Conservation (phyloP, 1,140 invertebrate species). For the Mizuhopecten yessoensis region DNA sequence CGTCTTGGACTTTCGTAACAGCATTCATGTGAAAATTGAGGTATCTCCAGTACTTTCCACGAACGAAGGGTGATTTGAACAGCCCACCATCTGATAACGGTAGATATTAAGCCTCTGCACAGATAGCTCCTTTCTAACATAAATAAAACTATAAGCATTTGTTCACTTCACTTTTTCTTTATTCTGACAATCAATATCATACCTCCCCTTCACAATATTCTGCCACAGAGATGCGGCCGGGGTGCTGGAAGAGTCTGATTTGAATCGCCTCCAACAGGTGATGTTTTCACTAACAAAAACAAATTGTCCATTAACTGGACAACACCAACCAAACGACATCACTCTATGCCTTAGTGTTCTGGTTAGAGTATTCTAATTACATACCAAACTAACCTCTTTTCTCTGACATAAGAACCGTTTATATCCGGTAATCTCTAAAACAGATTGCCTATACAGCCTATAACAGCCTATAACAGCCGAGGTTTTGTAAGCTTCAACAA, state of each 20-base stretch:
- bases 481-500: neutral
- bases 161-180: neutral
- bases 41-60: no score
- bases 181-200: conserved; percentile 35
- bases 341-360: neutral
- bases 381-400: neutral
- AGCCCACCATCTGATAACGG: no score
- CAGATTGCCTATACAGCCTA: neutral
- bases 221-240: neutral
- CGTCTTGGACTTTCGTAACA: no score
- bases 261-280: neutral
- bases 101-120: no score
- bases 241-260: neutral
- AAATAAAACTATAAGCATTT: neutral
- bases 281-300: neutral
- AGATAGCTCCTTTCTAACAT: no score
- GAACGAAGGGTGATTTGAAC: no score
- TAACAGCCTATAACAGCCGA: neutral
- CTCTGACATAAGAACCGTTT: neutral
- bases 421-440: neutral
- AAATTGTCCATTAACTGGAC: neutral
- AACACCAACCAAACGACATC: neutral
- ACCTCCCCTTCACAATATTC: neutral
- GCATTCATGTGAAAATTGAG: no score
- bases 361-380: neutral